Evolutionary conservation across 2,888 invertebrate species (phyloP).

Genomic region (Perizoma affinitatum): DNA sequence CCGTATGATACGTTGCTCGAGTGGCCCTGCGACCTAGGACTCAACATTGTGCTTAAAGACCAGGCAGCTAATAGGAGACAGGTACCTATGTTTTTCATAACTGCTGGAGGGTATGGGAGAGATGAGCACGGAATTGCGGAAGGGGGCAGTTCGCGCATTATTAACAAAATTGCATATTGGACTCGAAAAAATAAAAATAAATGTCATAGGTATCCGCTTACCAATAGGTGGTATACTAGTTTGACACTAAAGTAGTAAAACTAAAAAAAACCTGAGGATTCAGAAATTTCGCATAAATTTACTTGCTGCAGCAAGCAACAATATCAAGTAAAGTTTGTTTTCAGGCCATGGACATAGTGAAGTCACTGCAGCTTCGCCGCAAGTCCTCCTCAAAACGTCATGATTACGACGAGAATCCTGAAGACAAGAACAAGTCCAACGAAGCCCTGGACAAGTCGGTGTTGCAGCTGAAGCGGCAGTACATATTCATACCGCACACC

Average conservation of each 20-base stretch:
- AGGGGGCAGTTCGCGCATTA: too few relatives aligned
- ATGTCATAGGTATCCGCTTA: too few relatives aligned
- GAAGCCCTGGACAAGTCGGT: slow-evolving; percentile 66
- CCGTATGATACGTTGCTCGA: slow-evolving; percentile 88
- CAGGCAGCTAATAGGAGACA: slow-evolving; percentile 79
- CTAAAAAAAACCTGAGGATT: too few relatives aligned
- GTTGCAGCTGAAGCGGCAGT: slow-evolving; percentile 76
- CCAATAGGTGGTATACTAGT: too few relatives aligned
- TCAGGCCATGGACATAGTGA: slow-evolving; percentile 86
- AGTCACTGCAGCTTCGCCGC: slow-evolving; percentile 80
- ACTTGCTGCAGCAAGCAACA: too few relatives aligned
- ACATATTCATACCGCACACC: slow-evolving; percentile 87
- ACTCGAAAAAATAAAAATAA: too few relatives aligned
- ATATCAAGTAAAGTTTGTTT: neutral
- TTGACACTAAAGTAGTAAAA: too few relatives aligned
- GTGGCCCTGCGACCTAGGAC: slow-evolving; percentile 89
- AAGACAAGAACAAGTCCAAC: slow-evolving; percentile 57
- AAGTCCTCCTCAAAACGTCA: slow-evolving; percentile 70
- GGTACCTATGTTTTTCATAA: slow-evolving; percentile 44
- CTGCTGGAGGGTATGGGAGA: too few relatives aligned
- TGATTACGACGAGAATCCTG: slow-evolving; percentile 62
- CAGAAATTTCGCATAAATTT: too few relatives aligned
- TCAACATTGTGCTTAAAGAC: slow-evolving; percentile 87
- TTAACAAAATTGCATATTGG: too few relatives aligned
- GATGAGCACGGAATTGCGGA: too few relatives aligned